Percentiles rank a stretch among this genome's conserved stretches.
These are phyloP conservation scores for Mastigias papua DNA, from an alignment of 30 jellyfish, hydroid and myxozoan genomes.

Conservation along the genomic window DNA sequence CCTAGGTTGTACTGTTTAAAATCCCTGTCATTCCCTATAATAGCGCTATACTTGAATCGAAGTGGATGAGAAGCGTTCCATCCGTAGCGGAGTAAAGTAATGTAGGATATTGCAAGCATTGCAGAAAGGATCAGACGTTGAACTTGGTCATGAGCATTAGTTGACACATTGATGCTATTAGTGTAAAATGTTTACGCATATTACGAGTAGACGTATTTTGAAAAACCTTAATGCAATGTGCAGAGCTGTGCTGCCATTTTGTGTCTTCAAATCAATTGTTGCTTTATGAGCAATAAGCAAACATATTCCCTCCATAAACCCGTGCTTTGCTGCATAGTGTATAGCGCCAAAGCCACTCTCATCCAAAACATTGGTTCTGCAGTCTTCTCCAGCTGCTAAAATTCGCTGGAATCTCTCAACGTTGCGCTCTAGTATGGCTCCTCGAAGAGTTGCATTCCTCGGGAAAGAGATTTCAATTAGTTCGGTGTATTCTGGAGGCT, in stretches of 20 bases:
- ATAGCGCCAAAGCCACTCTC: conserved; percentile 6
- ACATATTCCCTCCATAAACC: not conserved
- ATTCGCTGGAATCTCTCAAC: not conserved
- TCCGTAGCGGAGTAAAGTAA: too few species aligned
- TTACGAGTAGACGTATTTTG: too few species aligned
- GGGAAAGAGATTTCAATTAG: not conserved
- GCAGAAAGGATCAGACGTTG: too few species aligned
- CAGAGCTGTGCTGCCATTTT: conserved; percentile 10
- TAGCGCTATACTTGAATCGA: too few species aligned
- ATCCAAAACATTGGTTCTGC: not conserved
- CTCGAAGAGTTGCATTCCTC: not conserved
- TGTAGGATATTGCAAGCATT: too few species aligned
- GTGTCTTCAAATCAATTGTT: not conserved
- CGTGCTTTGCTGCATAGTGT: conserved; percentile 24
- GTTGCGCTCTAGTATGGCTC: not conserved
- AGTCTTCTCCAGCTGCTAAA: not conserved
- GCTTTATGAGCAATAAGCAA: not conserved
- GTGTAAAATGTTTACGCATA: too few species aligned
- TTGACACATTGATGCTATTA: too few species aligned
- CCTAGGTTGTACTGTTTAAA: too few species aligned
- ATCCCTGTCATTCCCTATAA: too few species aligned
- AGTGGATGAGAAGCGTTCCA: too few species aligned
- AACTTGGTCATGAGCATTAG: too few species aligned
- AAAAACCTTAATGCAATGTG: conserved; percentile 21
- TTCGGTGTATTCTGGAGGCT: not conserved